Base-by-base conservation (phyloP, 1,140 invertebrate genomes). In the Drosophila watanabei region DNA sequence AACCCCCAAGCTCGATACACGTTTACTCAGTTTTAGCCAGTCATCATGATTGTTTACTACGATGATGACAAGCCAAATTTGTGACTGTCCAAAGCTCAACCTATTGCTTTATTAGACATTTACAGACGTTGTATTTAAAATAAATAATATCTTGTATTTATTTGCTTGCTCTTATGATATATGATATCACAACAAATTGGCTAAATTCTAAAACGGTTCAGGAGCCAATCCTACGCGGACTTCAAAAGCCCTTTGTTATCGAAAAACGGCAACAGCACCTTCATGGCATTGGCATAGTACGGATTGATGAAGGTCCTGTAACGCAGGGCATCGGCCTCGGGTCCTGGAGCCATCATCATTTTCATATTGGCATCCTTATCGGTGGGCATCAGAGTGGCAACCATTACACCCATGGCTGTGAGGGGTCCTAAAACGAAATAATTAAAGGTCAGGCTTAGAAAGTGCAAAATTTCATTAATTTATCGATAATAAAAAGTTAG, bases 361-460 rank as follows among this genome's bases (percentile, higher is more conserved):
- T 75, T 75, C 4, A 91, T 81, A 45, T 75, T 91, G 4, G 86
- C 59, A 35, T 91, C 86, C 48, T 91, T 84, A 54, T 90, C 72
- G 5, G 80, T 51, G 39, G 86, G 86, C 35, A 77, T 41, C 0
- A 82, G 41, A 2, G 80, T 70, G 54, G 65, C 62, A 18, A 62
- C 57, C 60, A 81, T 37, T 2, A 84, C 70, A 33, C 52, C 57
- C 43, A 20, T 59, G 10, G 82, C 18, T 0, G 83, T 90, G 0
- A 81, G 13, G 9, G 57, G 37, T 39, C 78, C 88, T 91, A 2
- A 16, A 24, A 5, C 2, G 30, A 32, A 48, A 28, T 28, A 32
- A 13, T 24, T 46, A 6, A 14, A 46, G 2, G 18, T 46, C 18
- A 11, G 9, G 5, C 10, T 45, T 45, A 43, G 9, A 45, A 45